Evolutionary conservation across 2,888 invertebrate species (phyloP).

Genomic region (Morpho achilles): DNA sequence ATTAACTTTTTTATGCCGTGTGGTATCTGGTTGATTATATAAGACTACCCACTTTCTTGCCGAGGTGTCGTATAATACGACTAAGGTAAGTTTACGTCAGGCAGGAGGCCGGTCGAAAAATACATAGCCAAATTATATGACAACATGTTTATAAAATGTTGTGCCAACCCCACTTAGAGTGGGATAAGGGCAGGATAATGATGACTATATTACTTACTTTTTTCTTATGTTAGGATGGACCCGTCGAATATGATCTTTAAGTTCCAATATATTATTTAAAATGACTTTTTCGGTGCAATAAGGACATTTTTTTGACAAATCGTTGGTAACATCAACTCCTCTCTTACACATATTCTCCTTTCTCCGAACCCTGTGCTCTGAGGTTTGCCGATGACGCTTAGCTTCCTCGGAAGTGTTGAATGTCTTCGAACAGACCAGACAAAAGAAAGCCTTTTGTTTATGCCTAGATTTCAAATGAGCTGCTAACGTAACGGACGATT

Average conservation of each 20-base stretch:
- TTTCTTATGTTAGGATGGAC: constrained; percentile 82
- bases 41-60: no score
- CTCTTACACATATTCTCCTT: constrained; percentile 60
- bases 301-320: constrained; percentile 76
- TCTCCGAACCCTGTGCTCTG: constrained; percentile 81
- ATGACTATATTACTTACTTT: constrained; percentile 80
- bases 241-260: constrained; percentile 81
- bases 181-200: no score
- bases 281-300: constrained; percentile 74
- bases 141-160: no score
- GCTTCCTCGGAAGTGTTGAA: constrained; percentile 82
- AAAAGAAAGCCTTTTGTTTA: constrained; percentile 80
- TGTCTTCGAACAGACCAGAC: constrained; percentile 82
- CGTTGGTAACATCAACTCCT: constrained; percentile 47
- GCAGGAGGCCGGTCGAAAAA: no score
- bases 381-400: constrained; percentile 82
- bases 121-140: no score
- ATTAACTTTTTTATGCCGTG: no score
- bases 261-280: constrained; percentile 72
- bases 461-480: constrained; percentile 83
- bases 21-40: no score
- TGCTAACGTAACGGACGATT: constrained; percentile 82
- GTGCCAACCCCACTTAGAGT: no score
- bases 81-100: no score
- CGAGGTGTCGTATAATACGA: no score